These are phyloP conservation scores for Rhinogobius similis DNA, from an alignment of 2,113 vertebrate species.

Conservation along the genomic window DNA sequence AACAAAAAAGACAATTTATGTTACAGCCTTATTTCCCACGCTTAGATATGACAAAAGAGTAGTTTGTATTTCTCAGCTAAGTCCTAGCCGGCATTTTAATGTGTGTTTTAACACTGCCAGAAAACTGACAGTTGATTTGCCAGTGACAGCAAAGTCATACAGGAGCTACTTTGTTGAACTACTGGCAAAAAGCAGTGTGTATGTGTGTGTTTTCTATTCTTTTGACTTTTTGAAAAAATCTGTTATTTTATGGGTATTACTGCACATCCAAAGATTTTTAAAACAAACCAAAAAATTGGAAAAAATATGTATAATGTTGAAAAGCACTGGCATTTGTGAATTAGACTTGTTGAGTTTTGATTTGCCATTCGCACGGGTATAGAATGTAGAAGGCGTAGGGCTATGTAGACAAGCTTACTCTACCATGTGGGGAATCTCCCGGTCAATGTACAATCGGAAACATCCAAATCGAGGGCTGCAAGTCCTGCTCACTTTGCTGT, in stretches of 20 bases:
- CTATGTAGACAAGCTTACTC: conserved; percentile 80
- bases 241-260: conserved; percentile 85
- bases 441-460: conserved; percentile 79
- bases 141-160: conserved; percentile 80
- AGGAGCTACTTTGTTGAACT: conserved; percentile 83
- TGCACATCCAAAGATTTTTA: conserved; percentile 88
- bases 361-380: conserved; percentile 85
- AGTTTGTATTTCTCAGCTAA: conserved; percentile 82
- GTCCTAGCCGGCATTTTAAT: conserved; percentile 86
- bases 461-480: conserved; percentile 72
- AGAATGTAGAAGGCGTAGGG: conserved; percentile 78
- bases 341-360: conserved; percentile 78
- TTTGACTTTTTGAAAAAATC: conserved; percentile 79
- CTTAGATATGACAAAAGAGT: conserved; percentile 82
- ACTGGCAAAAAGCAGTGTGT: conserved; percentile 81
- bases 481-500: conserved; percentile 74
- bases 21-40: conserved; percentile 87
- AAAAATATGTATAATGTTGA: conserved; percentile 79
- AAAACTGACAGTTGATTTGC: conserved; percentile 81
- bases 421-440: conserved; percentile 79
- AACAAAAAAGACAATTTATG: conserved; percentile 82
- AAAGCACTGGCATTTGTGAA: conserved; percentile 90
- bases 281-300: conserved; percentile 76
- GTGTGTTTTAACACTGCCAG: conserved; percentile 92
- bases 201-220: conserved; percentile 79